phyloP scores from a whole-genome alignment of 2,888 invertebrate species.

The Cerastis leucographa region DNA sequence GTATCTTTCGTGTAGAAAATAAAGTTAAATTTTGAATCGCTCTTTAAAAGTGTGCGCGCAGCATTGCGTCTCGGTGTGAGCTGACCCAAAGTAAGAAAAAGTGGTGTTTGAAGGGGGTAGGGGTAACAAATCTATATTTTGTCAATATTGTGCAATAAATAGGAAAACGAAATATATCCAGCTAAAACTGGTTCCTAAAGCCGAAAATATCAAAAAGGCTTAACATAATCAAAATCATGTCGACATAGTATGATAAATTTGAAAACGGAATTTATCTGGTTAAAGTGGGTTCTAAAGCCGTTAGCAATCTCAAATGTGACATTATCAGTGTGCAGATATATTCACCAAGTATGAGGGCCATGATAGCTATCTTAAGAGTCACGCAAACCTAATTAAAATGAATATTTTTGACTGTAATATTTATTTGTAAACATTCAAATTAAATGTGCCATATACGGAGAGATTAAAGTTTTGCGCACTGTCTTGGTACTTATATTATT shows the following conservation, averaged over 20 bases:
- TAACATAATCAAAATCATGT: conserved; percentile 24
- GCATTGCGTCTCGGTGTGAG: too few relatives aligned
- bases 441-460: not conserved
- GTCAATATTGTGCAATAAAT: conserved; percentile 2
- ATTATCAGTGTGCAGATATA: conserved; percentile 25
- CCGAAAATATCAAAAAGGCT: not conserved
- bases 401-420: conserved; percentile 12
- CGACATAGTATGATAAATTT: conserved; percentile 19
- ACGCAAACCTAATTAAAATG: conserved; percentile 19
- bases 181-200: not conserved
- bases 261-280: conserved; percentile 12
- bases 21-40: too few relatives aligned
- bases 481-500: not conserved
- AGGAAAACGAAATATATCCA: not conserved
- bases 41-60: too few relatives aligned
- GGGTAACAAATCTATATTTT: too few relatives aligned
- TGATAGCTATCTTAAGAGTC: conserved; percentile 15
- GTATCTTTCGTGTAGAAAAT: too few relatives aligned
- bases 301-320: conserved; percentile 1
- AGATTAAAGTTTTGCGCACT: conserved; percentile 28
- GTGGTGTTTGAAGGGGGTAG: not conserved
- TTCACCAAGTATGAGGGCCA: not conserved
- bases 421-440: conserved; percentile 20
- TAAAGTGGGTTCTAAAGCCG: conserved; percentile 2
- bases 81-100: not conserved